phyloP scores from a whole-genome alignment of 1,140 invertebrate genomes.

The Aphis craccivora region DNA sequence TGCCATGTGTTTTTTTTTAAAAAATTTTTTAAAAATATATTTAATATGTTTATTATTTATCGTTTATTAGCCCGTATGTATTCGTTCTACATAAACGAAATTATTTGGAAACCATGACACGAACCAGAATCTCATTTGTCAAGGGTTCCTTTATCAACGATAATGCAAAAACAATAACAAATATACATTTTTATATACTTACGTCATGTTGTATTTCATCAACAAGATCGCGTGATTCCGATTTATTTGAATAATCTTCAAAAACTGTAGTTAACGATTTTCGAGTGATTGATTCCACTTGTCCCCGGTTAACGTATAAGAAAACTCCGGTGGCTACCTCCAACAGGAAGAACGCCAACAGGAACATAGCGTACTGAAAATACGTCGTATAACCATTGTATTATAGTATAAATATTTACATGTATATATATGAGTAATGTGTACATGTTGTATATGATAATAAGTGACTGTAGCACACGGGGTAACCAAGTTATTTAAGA shows the following conservation, averaged over 20 bases:
- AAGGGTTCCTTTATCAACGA: not conserved
- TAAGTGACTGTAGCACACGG: not conserved
- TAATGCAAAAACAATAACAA: not conserved
- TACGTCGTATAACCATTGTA: not conserved
- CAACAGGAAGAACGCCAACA: constrained; percentile 56
- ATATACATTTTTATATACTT: not conserved
- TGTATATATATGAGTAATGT: not conserved
- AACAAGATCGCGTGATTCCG: not conserved
- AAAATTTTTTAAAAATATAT: too few species aligned
- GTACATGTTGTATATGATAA: not conserved
- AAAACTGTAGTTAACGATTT: not conserved
- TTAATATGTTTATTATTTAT: not conserved
- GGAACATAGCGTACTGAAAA: constrained; percentile 61
- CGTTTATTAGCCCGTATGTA: not conserved
- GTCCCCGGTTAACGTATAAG: constrained; percentile 41
- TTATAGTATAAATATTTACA: not conserved
- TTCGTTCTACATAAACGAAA: not conserved
- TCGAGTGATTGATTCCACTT: constrained; percentile 29
- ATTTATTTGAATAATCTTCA: constrained; percentile 8
- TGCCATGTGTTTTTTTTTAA: not conserved
- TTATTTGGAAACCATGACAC: not conserved
- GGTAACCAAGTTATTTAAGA: too few species aligned
- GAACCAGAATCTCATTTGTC: not conserved
- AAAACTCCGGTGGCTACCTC: constrained; percentile 52
- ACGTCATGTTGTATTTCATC: constrained; percentile 45